A percentile compares a stretch with the other conserved stretches of the same genome.
phyloP scores from a whole-genome alignment of 1,140 invertebrate species.

The Hetaerina americana region DNA sequence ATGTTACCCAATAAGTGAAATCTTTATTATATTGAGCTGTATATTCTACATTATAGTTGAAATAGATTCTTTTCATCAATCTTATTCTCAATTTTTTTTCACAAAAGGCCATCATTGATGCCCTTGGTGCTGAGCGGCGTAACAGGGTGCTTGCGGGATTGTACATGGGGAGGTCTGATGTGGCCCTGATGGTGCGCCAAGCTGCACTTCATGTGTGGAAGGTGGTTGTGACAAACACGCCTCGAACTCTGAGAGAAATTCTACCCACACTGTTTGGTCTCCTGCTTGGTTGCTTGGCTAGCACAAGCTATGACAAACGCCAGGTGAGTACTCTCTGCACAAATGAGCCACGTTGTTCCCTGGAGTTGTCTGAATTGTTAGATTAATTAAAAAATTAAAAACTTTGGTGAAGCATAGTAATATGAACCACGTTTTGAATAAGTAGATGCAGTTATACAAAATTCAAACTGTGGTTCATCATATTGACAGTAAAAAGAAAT shows the following conservation, averaged over 20 bases:
- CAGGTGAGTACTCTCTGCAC: no score
- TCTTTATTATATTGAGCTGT: background rate
- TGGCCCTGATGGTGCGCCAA: slow-evolving; percentile 91
- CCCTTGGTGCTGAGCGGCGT: slow-evolving; percentile 74
- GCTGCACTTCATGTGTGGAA: slow-evolving; percentile 97
- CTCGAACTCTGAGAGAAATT: slow-evolving; percentile 91
- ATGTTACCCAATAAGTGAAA: no score
- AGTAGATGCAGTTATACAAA: no score
- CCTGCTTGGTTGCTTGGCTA: slow-evolving; percentile 82
- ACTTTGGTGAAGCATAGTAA: no score
- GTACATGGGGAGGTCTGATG: slow-evolving; percentile 96
- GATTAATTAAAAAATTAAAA: no score
- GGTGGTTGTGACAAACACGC: slow-evolving; percentile 90
- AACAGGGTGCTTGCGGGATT: slow-evolving; percentile 90
- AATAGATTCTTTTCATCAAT: background rate
- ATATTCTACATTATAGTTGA: background rate
- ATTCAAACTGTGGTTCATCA: no score
- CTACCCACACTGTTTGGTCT: slow-evolving; percentile 87
- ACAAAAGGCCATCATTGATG: slow-evolving; percentile 65
- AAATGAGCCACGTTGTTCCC: no score
- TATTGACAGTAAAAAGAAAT: no score
- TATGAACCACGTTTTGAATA: no score
- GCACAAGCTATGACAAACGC: slow-evolving; percentile 89
- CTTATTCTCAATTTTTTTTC: slow-evolving; percentile 3
- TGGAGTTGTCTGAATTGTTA: no score